These are phyloP conservation scores for Caenorhabditis sp. DNA, from an alignment of 2,888 invertebrate genomes.

Conservation along the genomic window DNA sequence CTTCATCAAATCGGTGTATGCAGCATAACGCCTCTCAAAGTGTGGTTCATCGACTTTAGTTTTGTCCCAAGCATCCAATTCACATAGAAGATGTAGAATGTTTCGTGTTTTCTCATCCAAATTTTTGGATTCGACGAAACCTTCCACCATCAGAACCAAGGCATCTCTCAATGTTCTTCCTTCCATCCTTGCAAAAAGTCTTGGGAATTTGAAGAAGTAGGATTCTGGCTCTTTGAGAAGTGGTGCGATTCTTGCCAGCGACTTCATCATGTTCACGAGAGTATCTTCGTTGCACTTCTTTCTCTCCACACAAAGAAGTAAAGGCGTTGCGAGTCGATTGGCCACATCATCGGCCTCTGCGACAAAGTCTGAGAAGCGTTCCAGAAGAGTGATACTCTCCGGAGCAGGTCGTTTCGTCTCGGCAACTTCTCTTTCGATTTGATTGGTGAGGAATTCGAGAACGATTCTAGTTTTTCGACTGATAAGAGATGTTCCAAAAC, in stretches of 20 bases:
- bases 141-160: slow-evolving; percentile 68
- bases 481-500: slow-evolving; percentile 74
- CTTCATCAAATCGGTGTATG: slow-evolving; percentile 86
- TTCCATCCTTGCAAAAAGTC: slow-evolving; percentile 71
- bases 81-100: slow-evolving; percentile 60
- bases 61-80: slow-evolving; percentile 92
- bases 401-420: slow-evolving; percentile 58
- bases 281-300: slow-evolving; percentile 69
- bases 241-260: slow-evolving; percentile 70
- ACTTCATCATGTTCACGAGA: slow-evolving; percentile 68
- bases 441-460: slow-evolving; percentile 70
- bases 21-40: slow-evolving; percentile 90
- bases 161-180: slow-evolving; percentile 73
- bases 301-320: slow-evolving; percentile 72
- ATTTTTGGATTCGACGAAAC: slow-evolving; percentile 58
- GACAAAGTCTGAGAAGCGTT: slow-evolving; percentile 74
- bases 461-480: slow-evolving; percentile 68
- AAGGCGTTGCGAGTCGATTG: slow-evolving; percentile 71
- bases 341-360: slow-evolving; percentile 69
- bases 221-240: slow-evolving; percentile 66
- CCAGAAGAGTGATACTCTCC: slow-evolving; percentile 61
- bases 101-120: slow-evolving; percentile 48
- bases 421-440: slow-evolving; percentile 65
- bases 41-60: slow-evolving; percentile 96
- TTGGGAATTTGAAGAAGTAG: slow-evolving; percentile 61